Evolutionary conservation across 2,797 vertebrate species (phyloP), one percentile per base, ranked within the genome.

Genomic region (Epinephelus awoara): DNA sequence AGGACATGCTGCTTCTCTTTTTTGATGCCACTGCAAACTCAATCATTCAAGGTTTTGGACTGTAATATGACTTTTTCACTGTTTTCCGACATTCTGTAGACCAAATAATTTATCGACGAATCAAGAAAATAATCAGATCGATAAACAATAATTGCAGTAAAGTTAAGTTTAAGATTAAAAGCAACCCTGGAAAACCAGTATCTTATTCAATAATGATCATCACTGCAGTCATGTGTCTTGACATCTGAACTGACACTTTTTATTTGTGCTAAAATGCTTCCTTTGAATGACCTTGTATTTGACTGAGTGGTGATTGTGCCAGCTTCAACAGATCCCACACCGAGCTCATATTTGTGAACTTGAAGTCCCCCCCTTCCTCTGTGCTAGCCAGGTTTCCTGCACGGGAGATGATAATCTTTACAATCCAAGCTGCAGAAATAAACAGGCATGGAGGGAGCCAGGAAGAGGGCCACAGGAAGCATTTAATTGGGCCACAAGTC

Each of bases 391-490:
- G 75, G 86, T 88, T 94, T 95, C 93, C 94, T 84, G 86, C 21
- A 90, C 93, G 92, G 79, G 27, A 94, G 92, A 96, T 91, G 75
- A 77, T 70, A 92, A 96, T 96, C 94, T 85, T 83, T 76, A 78
- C 89, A 91, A 86, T 83, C 80, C 83, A 92, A 93, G 89, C 69
- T 81, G 10, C 68, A 93, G 85, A 95, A 92, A 84, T 72, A 91
- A 92, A 93, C 86, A 92, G 75, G 69, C 74, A 72, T 79, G 55
- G 79, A 89, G 38, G 82, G 81, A 88, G 81, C 18, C 81, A 80
- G 91, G 88, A 88, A 88, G 77, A 52, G 63, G 88, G 85, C 19
- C 83, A 88, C 85, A 89, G 92, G 92, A 94, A 92, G 75, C 51
- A 12, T 87, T 90, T 85, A 91, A 91, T 77, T 80, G 75, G 82